Percentiles rank a stretch among this genome's conserved stretches.
Evolutionary conservation across 30 jellyfish, hydroid and myxozoan species (phyloP).

Genomic region (Hydra vulgaris): DNA sequence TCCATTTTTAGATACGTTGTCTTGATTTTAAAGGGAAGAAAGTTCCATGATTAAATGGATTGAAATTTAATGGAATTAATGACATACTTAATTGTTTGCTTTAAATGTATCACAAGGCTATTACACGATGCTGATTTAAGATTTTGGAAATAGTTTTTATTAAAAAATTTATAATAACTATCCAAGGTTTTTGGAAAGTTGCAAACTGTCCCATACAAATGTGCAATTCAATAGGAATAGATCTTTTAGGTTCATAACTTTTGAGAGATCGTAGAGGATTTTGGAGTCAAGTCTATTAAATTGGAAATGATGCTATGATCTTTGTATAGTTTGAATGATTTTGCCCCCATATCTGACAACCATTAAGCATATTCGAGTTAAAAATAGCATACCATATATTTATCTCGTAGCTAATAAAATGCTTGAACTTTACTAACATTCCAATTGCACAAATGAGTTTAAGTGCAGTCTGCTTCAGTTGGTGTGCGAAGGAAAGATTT

Average conservation of each 20-base stretch:
- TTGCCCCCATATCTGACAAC: slow-evolving; percentile 1
- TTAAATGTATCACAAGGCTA: neutral
- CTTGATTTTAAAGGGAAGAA: neutral
- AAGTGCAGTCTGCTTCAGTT: too few species aligned
- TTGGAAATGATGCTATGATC: neutral
- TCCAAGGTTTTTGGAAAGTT: neutral
- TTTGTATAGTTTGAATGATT: neutral
- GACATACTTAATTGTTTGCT: neutral
- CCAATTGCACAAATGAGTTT: neutral
- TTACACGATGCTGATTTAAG: neutral
- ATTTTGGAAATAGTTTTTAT: too few species aligned
- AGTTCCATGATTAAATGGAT: neutral
- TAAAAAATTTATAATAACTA: neutral
- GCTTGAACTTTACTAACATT: neutral
- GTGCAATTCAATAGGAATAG: neutral
- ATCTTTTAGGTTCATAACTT: neutral
- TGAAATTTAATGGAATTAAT: neutral
- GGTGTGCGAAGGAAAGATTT: too few species aligned
- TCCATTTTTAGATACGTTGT: too few species aligned
- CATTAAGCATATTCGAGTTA: neutral
- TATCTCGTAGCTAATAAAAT: neutral
- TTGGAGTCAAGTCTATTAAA: neutral
- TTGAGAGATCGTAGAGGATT: neutral
- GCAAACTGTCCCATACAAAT: neutral
- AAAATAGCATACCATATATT: neutral